These are phyloP conservation scores for Caenorhabditis sinica DNA, from an alignment of 2,888 invertebrate species.

Conservation along the genomic window DNA sequence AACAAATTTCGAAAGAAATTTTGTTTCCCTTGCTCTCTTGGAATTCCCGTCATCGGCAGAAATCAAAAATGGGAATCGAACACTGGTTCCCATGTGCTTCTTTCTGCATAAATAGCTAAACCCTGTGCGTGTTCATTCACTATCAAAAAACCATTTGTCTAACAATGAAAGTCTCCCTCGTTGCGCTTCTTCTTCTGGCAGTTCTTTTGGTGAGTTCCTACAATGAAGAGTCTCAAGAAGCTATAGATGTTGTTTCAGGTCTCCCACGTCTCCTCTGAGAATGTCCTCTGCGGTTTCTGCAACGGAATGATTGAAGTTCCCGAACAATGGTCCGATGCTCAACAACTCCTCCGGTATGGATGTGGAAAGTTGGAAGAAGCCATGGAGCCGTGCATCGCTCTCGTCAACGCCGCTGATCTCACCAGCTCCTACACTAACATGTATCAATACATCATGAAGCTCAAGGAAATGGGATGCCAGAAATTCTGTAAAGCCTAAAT, in stretches of 20 bases:
- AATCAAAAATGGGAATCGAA: not conserved
- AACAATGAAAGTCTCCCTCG: not conserved
- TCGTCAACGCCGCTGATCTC: constrained; percentile 21
- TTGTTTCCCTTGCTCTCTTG: not conserved
- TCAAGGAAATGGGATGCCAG: constrained; percentile 11
- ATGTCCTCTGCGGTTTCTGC: constrained; percentile 21
- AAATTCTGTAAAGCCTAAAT: not conserved
- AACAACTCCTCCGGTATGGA: not conserved
- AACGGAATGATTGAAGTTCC: not conserved
- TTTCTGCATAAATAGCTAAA: not conserved
- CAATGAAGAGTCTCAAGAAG: not conserved
- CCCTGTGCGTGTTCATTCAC: not conserved
- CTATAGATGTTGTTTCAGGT: not conserved
- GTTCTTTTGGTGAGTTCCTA: not conserved
- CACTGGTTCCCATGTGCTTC: not conserved
- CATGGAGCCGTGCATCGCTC: not conserved
- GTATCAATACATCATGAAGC: not conserved
- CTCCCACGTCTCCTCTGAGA: not conserved
- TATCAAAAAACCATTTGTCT: not conserved
- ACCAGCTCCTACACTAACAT: constrained; percentile 14
- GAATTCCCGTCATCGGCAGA: not conserved
- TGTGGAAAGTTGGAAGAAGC: not conserved
- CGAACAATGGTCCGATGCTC: constrained; percentile 3
- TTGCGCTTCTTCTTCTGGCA: not conserved
- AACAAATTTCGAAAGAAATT: not conserved